These are phyloP conservation scores for Lagopus leucura DNA, from an alignment of 2,113 vertebrate species.

Conservation along the genomic window DNA sequence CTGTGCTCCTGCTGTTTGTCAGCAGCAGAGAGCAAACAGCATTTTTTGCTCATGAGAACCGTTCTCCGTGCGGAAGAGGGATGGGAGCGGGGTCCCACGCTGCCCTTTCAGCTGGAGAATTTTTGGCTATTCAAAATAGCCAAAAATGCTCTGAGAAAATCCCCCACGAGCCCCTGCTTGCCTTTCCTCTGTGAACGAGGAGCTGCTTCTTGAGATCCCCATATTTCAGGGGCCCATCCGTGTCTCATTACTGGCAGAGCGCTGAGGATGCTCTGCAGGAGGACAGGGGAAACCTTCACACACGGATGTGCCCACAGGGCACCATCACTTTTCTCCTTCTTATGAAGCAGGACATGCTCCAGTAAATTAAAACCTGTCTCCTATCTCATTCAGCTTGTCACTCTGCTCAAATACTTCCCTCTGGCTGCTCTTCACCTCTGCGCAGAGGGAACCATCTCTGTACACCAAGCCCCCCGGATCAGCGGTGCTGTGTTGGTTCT, in stretches of 20 bases:
- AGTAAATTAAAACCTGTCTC: constrained; percentile 36
- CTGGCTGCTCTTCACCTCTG: rapidly evolving
- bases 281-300: neutral
- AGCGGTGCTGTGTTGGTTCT: neutral
- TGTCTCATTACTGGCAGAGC: neutral
- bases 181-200: neutral
- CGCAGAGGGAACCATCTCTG: rapidly evolving
- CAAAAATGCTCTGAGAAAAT: neutral
- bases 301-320: neutral
- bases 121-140: neutral
- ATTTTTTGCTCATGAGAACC: neutral
- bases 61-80: rapidly evolving
- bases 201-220: neutral
- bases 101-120: neutral
- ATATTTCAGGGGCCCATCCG: neutral
- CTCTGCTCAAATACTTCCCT: neutral
- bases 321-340: neutral
- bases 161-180: neutral
- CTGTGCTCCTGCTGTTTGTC: neutral
- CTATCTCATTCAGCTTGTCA: neutral
- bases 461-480: rapidly evolving
- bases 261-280: neutral
- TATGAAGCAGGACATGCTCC: neutral
- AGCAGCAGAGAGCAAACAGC: neutral
- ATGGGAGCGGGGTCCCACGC: rapidly evolving